Evolutionary conservation across 2,888 invertebrate species (phyloP).

Genomic region (Mythimna impura): DNA sequence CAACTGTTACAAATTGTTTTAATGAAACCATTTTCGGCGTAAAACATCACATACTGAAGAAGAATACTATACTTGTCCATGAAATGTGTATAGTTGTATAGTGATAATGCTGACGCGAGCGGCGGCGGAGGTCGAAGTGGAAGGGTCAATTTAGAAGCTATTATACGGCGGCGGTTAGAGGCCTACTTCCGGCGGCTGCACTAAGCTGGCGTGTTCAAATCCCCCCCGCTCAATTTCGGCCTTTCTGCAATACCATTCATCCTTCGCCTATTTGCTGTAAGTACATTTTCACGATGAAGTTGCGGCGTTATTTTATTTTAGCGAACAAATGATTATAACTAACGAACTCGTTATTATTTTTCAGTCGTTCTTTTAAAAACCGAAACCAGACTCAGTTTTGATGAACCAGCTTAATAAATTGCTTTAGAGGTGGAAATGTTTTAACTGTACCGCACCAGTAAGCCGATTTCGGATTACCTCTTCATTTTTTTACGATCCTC

Average conservation of each 20-base stretch:
- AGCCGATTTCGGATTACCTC: constrained; percentile 82
- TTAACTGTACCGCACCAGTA: constrained; percentile 76
- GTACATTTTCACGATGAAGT: constrained; percentile 67
- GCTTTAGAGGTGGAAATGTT: constrained; percentile 75
- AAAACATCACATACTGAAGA: constrained; percentile 11
- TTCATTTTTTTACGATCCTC: constrained; percentile 81
- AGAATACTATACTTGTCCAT: constrained; percentile 30
- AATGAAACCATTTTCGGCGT: constrained; percentile 18
- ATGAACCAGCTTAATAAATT: constrained; percentile 67
- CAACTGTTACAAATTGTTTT: constrained; percentile 65
- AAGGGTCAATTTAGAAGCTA: constrained; percentile 89
- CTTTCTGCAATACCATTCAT: constrained; percentile 84
- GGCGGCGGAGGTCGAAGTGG: constrained; percentile 78
- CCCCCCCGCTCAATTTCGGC: constrained; percentile 86
- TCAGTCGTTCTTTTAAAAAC: constrained; percentile 23
- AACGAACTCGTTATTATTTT: constrained; percentile 41
- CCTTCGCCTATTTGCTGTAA: constrained; percentile 75
- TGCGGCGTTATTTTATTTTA: constrained; percentile 31
- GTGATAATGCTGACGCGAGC: constrained; percentile 75
- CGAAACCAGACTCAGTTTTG: constrained; percentile 42
- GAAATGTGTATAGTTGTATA: constrained; percentile 58
- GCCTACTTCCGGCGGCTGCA: constrained; percentile 89
- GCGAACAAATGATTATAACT: constrained; percentile 17
- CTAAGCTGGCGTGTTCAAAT: constrained; percentile 88
- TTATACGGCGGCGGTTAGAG: constrained; percentile 89